These are phyloP conservation scores for Acholoe squamosa DNA, from an alignment of 2,888 invertebrate species.

Conservation along the genomic window DNA sequence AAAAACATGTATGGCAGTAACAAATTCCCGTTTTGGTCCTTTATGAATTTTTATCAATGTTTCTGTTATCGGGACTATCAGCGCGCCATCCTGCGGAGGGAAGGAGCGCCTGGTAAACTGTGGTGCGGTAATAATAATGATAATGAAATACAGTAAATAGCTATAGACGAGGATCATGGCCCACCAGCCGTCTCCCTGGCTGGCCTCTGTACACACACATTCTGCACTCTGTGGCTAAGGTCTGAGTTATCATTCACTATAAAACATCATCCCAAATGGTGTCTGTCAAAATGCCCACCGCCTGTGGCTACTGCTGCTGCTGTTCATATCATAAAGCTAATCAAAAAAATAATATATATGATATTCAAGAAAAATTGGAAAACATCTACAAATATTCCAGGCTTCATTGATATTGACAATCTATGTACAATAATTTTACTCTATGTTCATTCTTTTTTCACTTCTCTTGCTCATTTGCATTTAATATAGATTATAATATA, in stretches of 20 bases:
- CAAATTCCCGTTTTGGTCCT: no score
- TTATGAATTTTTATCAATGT: no score
- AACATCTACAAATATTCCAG: constrained; percentile 49
- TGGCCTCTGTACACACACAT: constrained; percentile 62
- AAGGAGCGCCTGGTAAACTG: background rate
- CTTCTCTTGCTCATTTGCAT: background rate
- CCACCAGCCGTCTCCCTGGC: constrained; percentile 25
- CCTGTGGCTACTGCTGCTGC: background rate
- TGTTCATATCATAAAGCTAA: background rate
- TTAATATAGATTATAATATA: background rate
- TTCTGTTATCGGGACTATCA: no score
- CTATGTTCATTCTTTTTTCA: background rate
- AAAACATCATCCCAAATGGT: constrained; percentile 56
- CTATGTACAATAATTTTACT: constrained; percentile 46
- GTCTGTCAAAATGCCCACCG: constrained; percentile 42
- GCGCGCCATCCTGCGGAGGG: no score
- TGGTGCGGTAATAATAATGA: background rate
- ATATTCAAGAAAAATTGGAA: constrained; percentile 6
- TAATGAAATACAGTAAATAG: background rate
- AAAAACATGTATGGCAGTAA: no score
- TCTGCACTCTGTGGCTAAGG: constrained; percentile 65
- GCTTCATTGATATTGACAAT: constrained; percentile 36
- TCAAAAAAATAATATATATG: background rate
- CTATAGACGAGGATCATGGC: background rate
- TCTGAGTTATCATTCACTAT: constrained; percentile 28